These are phyloP conservation scores for Invenusta paracnida DNA, from an alignment of 2,888 invertebrate genomes.

Conservation along the genomic window DNA sequence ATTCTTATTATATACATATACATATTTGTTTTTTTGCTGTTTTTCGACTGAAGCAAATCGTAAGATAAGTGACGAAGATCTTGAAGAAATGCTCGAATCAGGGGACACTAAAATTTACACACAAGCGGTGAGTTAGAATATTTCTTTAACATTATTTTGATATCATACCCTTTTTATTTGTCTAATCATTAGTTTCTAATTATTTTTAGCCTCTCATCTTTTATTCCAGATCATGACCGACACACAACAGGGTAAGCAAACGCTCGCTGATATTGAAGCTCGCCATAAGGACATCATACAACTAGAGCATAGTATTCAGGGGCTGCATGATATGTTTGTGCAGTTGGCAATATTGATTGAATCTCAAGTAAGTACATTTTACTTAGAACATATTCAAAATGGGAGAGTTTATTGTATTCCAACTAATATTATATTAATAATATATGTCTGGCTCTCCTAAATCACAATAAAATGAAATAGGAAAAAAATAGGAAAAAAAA, in stretches of 20 bases:
- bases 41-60: neutral
- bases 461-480: too few relatives aligned
- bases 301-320: neutral
- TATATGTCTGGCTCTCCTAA: too few relatives aligned
- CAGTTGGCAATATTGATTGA: neutral
- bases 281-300: neutral
- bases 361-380: neutral
- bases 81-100: neutral
- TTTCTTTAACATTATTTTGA: neutral
- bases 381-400: too few relatives aligned
- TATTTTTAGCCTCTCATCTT: too few relatives aligned
- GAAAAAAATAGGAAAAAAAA: too few relatives aligned
- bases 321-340: neutral
- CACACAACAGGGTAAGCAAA: neutral
- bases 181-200: too few relatives aligned
- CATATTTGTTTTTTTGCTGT: too few relatives aligned
- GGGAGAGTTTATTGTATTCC: too few relatives aligned
- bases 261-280: neutral
- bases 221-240: neutral
- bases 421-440: neutral
- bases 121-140: neutral
- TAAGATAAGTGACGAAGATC: neutral
- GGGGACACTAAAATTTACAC: neutral
- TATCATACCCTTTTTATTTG: neutral
- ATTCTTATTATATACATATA: too few relatives aligned